phyloP scores from a whole-genome alignment of 2,797 vertebrate genomes.

The Chelon labrosus region DNA sequence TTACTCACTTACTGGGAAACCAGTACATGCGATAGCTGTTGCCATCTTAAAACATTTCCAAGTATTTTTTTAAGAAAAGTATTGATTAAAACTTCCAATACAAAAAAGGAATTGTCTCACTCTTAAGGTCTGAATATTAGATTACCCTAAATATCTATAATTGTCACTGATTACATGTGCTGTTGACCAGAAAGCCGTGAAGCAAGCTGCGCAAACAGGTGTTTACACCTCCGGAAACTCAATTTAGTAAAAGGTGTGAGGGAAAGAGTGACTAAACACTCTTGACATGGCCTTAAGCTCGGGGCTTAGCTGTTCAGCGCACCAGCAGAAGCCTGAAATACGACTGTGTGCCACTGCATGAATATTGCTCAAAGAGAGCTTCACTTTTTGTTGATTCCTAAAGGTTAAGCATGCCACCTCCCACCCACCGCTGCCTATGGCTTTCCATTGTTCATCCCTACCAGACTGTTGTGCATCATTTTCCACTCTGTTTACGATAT shows the following conservation, averaged over 20 bases:
- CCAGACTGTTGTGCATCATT: no score
- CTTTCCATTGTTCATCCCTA: no score
- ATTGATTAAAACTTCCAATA: no score
- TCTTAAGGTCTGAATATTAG: no score
- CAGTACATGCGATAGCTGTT: no score
- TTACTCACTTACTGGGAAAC: constrained; percentile 4
- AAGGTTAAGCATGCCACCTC: no score
- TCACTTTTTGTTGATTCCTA: not conserved
- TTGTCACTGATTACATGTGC: not conserved
- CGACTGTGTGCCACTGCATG: constrained; percentile 18
- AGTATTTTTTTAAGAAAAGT: no score
- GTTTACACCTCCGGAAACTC: constrained; percentile 2
- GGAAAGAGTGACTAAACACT: constrained; percentile 30
- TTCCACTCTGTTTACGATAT: no score
- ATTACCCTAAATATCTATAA: no score
- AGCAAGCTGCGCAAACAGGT: constrained; percentile 3
- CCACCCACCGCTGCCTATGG: no score
- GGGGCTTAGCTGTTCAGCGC: constrained; percentile 6
- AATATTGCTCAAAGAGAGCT: not conserved
- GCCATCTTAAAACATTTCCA: not conserved
- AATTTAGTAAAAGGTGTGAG: constrained; percentile 10
- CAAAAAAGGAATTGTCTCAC: no score
- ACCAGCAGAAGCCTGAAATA: constrained; percentile 17
- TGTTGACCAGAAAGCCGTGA: not conserved
- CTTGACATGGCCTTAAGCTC: constrained; percentile 31